These are phyloP conservation scores for Ennomos fuscantarius DNA, from an alignment of 2,888 invertebrate species.

Conservation along the genomic window DNA sequence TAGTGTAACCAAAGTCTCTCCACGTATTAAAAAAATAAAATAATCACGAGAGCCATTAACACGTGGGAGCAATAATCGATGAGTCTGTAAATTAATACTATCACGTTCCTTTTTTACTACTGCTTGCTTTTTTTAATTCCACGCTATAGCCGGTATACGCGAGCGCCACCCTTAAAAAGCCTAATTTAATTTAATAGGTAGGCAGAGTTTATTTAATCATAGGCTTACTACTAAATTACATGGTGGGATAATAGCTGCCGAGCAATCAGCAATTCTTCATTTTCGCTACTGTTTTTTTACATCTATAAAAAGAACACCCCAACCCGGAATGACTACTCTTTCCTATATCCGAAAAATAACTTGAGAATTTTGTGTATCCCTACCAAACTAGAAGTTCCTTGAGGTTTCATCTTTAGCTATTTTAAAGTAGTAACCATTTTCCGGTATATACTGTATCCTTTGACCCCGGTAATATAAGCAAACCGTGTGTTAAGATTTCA, in stretches of 20 bases:
- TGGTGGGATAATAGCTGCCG: slow-evolving; percentile 75
- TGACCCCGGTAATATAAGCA: too few relatives aligned
- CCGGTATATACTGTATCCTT: too few relatives aligned
- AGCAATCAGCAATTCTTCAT: slow-evolving; percentile 83
- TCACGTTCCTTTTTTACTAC: slow-evolving; percentile 63
- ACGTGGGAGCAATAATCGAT: slow-evolving; percentile 73
- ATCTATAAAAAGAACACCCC: slow-evolving; percentile 59
- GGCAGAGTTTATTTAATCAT: slow-evolving; percentile 82
- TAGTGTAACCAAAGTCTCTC: slow-evolving; percentile 28
- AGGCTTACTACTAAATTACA: slow-evolving; percentile 81
- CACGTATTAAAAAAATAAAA: slow-evolving; percentile 49
- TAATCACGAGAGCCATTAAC: slow-evolving; percentile 72
- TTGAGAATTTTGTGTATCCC: too few relatives aligned
- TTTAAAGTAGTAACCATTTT: too few relatives aligned
- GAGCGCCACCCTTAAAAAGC: slow-evolving; percentile 80
- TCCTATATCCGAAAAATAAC: slow-evolving; percentile 42
- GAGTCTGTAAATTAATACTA: slow-evolving; percentile 74
- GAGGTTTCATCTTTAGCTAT: too few relatives aligned
- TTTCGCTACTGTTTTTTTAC: slow-evolving; percentile 78
- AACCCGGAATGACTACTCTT: slow-evolving; percentile 54
- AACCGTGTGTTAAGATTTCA: too few relatives aligned
- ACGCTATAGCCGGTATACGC: slow-evolving; percentile 58
- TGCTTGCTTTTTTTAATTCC: slow-evolving; percentile 55
- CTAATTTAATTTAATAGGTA: slow-evolving; percentile 85
- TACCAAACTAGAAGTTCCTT: too few relatives aligned